Evolutionary conservation across 2,113 vertebrate genomes (phyloP), one percentile per base, ranked within the genome.

Genomic region (Sciurus niger): DNA sequence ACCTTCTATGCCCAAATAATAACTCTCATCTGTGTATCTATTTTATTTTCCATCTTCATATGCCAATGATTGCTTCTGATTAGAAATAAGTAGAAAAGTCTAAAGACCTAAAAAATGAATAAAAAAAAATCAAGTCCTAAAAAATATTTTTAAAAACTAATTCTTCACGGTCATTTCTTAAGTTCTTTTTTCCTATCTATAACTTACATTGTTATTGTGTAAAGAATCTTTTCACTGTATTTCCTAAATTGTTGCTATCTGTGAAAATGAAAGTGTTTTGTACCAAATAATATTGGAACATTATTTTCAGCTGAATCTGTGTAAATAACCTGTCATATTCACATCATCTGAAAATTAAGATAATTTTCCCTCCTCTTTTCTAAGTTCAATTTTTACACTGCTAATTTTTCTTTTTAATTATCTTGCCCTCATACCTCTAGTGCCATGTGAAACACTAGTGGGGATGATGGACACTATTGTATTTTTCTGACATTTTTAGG

Each of bases 1-100:
- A 74, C 2, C 32, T 1, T 82, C 7, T 37, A 18, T 18, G 3
- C 30, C 51, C 65, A 68, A 46, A 77, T 65, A 70, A n/a, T 53
- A 67, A 22, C 17, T 63, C 14, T 82, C 5, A 94, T 92, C 4
- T 72, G 6, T 82, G 40, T 85, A n/a, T 76, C 86, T 20, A 82
- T 73, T 95, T 95, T 93, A 87, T 53, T 79, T 92, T 37, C 51
- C 9, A 72, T 77, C 14, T 84, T 92, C 20, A 73, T n/a, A 53
- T 93, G 18, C 2, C 24, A 51, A 32, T 73, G 28, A 86, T 40
- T 74, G 16, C 53, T 63, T 92, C 46, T 93, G 30, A 78, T 53
- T 83, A 12, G 25, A 87, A 94, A 83, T 46, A 83, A 90, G 37
- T 51, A 51, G 89, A 46, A 63, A 48, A 40, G 40, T 63, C 30